These are phyloP conservation scores for Creontiades dilutus DNA, from an alignment of 2,888 invertebrate species.

Conservation along the genomic window DNA sequence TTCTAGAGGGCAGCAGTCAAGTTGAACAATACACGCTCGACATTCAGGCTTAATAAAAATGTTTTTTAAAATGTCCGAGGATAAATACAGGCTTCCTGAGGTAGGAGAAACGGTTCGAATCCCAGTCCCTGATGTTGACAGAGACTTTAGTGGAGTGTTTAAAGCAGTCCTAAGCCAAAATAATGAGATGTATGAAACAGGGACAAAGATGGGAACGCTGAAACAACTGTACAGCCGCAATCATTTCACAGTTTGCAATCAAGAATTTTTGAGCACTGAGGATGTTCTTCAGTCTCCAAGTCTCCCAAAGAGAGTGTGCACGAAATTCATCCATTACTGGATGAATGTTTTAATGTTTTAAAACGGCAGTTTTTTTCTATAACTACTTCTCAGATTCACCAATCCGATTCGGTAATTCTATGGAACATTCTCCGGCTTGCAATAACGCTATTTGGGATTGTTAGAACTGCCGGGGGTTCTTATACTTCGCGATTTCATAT, in stretches of 20 bases:
- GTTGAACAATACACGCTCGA: neutral
- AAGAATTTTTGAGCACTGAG: constrained; percentile 13
- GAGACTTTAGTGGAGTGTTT: neutral
- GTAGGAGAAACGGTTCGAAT: neutral
- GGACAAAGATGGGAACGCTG: neutral
- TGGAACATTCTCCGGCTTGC: too few species aligned
- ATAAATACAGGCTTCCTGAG: neutral
- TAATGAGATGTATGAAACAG: neutral
- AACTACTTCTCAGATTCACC: too few species aligned
- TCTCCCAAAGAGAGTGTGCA: neutral
- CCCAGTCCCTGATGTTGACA: neutral
- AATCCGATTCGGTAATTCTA: too few species aligned
- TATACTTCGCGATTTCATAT: too few species aligned
- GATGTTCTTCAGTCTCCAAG: neutral
- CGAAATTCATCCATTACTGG: neutral
- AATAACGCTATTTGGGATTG: too few species aligned
- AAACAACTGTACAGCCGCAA: constrained; percentile 42
- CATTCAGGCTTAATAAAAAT: neutral
- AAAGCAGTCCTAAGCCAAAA: neutral
- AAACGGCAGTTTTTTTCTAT: too few species aligned
- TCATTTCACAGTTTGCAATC: constrained; percentile 33
- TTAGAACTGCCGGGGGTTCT: too few species aligned
- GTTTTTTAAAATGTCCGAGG: neutral
- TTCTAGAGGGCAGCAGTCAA: too few species aligned
- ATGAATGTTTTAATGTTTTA: too few species aligned